Evolutionary conservation across 2,888 invertebrate genomes (phyloP).

Genomic region (Dicyrtoma fusca): DNA sequence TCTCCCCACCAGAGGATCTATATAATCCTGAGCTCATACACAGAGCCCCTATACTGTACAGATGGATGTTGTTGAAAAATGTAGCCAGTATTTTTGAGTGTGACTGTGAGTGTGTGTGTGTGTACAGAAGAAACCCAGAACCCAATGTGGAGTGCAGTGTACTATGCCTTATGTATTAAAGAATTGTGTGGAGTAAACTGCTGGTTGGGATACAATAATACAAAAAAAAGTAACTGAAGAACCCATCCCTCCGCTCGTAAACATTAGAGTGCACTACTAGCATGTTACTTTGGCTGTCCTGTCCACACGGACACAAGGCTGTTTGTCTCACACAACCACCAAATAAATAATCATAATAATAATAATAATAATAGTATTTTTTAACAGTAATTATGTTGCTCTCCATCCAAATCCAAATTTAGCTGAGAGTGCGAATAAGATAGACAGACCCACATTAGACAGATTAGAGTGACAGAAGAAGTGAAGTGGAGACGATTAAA

Average conservation of each 20-base stretch:
- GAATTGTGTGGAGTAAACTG: too few relatives aligned
- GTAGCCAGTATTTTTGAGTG: too few relatives aligned
- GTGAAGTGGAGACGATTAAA: neutral
- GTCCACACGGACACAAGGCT: conserved; percentile 11
- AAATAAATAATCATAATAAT: conserved; percentile 4
- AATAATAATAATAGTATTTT: neutral
- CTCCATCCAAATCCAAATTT: too few relatives aligned
- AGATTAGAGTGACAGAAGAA: neutral
- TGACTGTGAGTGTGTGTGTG: too few relatives aligned
- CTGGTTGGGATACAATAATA: neutral
- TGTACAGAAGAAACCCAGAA: too few relatives aligned
- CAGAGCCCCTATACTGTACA: neutral
- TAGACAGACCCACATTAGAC: neutral
- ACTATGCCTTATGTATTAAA: too few relatives aligned
- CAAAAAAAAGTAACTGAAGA: neutral
- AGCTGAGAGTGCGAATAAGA: too few relatives aligned
- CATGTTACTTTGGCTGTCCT: conserved; percentile 17
- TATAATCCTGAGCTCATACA: neutral
- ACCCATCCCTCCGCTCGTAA: conserved; percentile 19
- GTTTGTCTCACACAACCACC: conserved; percentile 1
- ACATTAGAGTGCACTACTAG: conserved; percentile 32
- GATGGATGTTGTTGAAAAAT: too few relatives aligned
- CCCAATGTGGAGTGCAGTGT: too few relatives aligned
- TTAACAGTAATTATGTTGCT: too few relatives aligned
- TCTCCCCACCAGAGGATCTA: too few relatives aligned